A percentile compares a stretch with the other conserved stretches of the same genome.
Evolutionary conservation across 2,113 vertebrate species (phyloP).

Genomic region (Lanius ludovicianus): DNA sequence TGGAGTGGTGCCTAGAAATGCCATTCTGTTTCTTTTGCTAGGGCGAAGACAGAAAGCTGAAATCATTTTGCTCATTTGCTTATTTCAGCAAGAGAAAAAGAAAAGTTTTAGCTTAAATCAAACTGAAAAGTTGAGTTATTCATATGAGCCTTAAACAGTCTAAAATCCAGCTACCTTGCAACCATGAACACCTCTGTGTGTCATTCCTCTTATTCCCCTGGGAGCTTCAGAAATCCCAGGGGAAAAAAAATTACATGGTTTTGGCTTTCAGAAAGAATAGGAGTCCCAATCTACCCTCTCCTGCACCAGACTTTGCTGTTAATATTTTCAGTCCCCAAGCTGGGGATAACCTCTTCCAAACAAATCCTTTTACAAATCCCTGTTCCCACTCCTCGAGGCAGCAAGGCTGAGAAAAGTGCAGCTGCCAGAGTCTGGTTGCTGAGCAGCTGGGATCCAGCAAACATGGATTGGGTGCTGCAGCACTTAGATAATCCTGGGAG

Average conservation of each 20-base stretch:
- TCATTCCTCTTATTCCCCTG: background rate
- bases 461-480: background rate
- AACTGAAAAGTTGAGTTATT: background rate
- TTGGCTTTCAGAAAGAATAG: background rate
- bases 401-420: background rate
- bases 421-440: background rate
- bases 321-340: background rate
- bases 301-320: background rate
- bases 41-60: background rate
- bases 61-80: background rate
- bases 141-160: background rate
- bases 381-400: background rate
- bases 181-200: background rate
- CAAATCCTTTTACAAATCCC: background rate
- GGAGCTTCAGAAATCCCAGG: background rate
- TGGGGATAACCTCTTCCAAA: background rate
- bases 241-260: rapidly evolving
- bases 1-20: background rate
- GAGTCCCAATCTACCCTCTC: background rate
- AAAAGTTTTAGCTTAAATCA: background rate
- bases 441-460: background rate
- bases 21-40: background rate
- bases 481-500: background rate
- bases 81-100: background rate
- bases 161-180: background rate